Evolutionary conservation across 2,113 vertebrate species (phyloP).

Genomic region (Ammodytes dubius): DNA sequence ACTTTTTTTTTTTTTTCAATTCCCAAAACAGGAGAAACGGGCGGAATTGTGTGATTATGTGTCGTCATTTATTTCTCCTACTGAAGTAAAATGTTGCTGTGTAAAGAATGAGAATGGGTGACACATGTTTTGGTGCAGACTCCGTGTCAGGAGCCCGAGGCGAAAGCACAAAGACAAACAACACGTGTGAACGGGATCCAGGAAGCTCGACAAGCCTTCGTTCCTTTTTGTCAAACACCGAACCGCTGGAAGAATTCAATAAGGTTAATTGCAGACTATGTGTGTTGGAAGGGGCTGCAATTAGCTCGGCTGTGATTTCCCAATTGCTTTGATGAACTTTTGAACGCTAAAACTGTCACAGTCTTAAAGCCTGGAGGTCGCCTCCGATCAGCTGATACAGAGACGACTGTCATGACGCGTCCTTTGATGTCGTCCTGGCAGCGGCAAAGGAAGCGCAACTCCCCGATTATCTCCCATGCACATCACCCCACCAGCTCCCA

Average conservation of each 20-base stretch:
- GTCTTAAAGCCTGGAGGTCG: conserved; percentile 46
- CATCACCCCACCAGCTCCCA: conserved; percentile 23
- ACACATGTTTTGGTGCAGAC: not conserved
- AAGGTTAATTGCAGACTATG: conserved; percentile 40
- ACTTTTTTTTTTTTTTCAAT: too few relatives aligned
- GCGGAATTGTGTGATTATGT: not conserved
- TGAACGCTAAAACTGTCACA: conserved; percentile 34
- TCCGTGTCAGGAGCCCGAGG: conserved; percentile 14
- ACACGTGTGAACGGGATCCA: conserved; percentile 25
- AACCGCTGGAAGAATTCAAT: conserved; percentile 40
- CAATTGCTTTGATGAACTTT: conserved; percentile 57
- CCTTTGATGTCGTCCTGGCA: conserved; percentile 52
- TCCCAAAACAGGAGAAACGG: too few relatives aligned
- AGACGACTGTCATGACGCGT: conserved; percentile 31
- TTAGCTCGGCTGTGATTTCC: conserved; percentile 52
- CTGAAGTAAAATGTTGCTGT: not conserved
- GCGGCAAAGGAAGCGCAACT: conserved; percentile 22
- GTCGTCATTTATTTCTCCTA: not conserved
- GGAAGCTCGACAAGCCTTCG: conserved; percentile 48
- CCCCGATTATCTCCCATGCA: conserved; percentile 61
- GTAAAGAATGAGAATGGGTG: not conserved
- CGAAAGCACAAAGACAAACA: conserved; percentile 30
- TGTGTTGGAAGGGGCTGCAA: conserved; percentile 23
- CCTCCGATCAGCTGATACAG: conserved; percentile 63
- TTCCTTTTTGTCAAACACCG: conserved; percentile 44